These are phyloP conservation scores for Blastobasis lacticolella DNA, from an alignment of 2,888 invertebrate genomes.

Conservation along the genomic window DNA sequence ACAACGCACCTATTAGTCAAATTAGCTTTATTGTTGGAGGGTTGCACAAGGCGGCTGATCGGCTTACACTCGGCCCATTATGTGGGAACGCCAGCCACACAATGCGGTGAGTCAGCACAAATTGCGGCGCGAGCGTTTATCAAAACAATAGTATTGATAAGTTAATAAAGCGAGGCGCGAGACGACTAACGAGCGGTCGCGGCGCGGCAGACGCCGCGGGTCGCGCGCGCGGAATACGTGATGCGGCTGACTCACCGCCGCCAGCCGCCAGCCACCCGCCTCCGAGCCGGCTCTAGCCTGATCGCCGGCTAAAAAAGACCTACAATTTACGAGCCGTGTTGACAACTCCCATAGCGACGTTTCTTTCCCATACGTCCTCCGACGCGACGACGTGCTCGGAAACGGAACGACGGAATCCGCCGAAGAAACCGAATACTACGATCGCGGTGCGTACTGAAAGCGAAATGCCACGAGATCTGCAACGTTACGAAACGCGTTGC, in stretches of 20 bases:
- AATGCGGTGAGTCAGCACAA: slow-evolving; percentile 70
- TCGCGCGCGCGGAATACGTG: slow-evolving; percentile 50
- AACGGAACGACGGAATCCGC: slow-evolving; percentile 39
- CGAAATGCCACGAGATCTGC: slow-evolving; percentile 52
- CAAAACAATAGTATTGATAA: slow-evolving; percentile 75
- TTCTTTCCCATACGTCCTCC: slow-evolving; percentile 28
- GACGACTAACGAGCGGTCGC: slow-evolving; percentile 64
- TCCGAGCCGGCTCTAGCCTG: slow-evolving; percentile 18
- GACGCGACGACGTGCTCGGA: slow-evolving; percentile 33
- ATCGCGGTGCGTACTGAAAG: slow-evolving; percentile 40
- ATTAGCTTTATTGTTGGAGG: slow-evolving; percentile 70
- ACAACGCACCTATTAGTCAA: slow-evolving; percentile 73
- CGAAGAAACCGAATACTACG: slow-evolving; percentile 22
- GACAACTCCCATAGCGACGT: slow-evolving; percentile 36
- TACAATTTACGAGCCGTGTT: slow-evolving; percentile 44
- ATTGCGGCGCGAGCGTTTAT: slow-evolving; percentile 64
- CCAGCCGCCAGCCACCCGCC: slow-evolving; percentile 22
- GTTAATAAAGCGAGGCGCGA: slow-evolving; percentile 66
- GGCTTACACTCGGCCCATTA: slow-evolving; percentile 68
- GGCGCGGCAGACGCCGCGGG: slow-evolving; percentile 40
- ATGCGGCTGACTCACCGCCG: slow-evolving; percentile 29
- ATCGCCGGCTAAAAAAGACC: slow-evolving; percentile 26
- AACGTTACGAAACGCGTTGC: slow-evolving; percentile 54
- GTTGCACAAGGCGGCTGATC: slow-evolving; percentile 61
- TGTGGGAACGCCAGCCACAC: slow-evolving; percentile 53